A percentile compares a stretch with the other conserved stretches of the same genome.
Evolutionary conservation across 2,888 invertebrate genomes (phyloP).

Genomic region (Noctua janthina): DNA sequence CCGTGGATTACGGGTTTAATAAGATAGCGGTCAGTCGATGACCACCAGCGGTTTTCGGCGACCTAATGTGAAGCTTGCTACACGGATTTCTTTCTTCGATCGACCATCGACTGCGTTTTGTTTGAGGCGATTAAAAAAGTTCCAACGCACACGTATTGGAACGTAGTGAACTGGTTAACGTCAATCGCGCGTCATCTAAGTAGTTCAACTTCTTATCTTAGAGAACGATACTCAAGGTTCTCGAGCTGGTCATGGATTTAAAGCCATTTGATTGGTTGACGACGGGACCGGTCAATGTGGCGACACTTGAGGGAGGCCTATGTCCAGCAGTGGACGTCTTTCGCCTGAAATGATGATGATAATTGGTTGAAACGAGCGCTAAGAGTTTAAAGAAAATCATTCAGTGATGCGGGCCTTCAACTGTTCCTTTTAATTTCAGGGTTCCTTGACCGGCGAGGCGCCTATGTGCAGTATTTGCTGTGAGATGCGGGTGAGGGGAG

Average conservation of each 20-base stretch:
- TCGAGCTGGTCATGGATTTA: not conserved
- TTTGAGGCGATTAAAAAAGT: not conserved
- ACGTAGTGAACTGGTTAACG: too few species aligned
- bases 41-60: not conserved
- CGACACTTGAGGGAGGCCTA: too few species aligned
- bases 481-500: conserved; percentile 50
- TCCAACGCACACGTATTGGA: too few species aligned
- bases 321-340: too few species aligned
- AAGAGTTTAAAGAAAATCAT: not conserved
- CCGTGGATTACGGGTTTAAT: not conserved
- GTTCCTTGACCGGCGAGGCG: conserved; percentile 69
- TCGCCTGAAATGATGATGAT: too few species aligned
- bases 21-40: not conserved
- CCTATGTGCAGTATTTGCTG: conserved; percentile 82
- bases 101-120: not conserved
- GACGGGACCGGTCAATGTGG: too few species aligned
- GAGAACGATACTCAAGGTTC: not conserved
- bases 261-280: not conserved
- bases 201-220: not conserved
- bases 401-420: not conserved
- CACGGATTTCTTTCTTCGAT: not conserved
- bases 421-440: conserved; percentile 65
- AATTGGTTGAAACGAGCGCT: not conserved
- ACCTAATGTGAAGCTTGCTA: not conserved
- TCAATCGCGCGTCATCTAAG: not conserved